A percentile compares a stretch with the other conserved stretches of the same genome.
Evolutionary conservation across 2,888 invertebrate genomes (phyloP).

Genomic region (Lochmaea crataegi): DNA sequence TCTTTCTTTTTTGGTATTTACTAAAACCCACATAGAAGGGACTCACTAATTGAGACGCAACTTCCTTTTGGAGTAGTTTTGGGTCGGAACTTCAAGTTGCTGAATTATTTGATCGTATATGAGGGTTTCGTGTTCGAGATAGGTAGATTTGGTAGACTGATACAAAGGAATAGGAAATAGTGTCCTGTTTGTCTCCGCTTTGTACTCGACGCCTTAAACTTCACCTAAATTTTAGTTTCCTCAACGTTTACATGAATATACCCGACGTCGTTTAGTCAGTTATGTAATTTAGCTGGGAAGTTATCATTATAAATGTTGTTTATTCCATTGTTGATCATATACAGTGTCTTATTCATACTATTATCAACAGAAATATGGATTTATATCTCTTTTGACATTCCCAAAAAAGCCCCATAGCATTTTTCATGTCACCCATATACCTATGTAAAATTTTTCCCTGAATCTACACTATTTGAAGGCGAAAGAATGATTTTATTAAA

Average conservation of each 20-base stretch:
- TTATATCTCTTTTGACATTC: too few species aligned
- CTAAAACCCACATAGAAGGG: background rate
- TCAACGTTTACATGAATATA: background rate
- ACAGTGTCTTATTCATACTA: too few species aligned
- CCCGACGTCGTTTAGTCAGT: background rate
- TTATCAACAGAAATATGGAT: too few species aligned
- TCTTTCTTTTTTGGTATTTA: too few species aligned
- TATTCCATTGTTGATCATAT: too few species aligned
- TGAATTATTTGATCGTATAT: conserved; percentile 23
- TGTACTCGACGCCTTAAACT: background rate
- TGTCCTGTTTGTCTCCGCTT: conserved; percentile 13
- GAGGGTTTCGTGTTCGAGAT: conserved; percentile 10
- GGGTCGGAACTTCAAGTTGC: conserved; percentile 11
- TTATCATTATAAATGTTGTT: background rate
- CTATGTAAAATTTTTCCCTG: too few species aligned
- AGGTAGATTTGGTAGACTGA: conserved; percentile 7
- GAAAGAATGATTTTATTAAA: too few species aligned
- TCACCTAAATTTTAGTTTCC: background rate
- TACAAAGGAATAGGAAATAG: conserved; percentile 12
- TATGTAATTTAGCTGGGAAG: background rate
- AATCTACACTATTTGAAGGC: too few species aligned
- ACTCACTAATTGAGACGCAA: conserved; percentile 9
- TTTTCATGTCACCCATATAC: too few species aligned
- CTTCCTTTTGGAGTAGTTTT: background rate
- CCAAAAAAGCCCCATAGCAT: too few species aligned